These are phyloP conservation scores for Plebejus anna DNA, from an alignment of 2,888 invertebrate genomes.

Conservation along the genomic window DNA sequence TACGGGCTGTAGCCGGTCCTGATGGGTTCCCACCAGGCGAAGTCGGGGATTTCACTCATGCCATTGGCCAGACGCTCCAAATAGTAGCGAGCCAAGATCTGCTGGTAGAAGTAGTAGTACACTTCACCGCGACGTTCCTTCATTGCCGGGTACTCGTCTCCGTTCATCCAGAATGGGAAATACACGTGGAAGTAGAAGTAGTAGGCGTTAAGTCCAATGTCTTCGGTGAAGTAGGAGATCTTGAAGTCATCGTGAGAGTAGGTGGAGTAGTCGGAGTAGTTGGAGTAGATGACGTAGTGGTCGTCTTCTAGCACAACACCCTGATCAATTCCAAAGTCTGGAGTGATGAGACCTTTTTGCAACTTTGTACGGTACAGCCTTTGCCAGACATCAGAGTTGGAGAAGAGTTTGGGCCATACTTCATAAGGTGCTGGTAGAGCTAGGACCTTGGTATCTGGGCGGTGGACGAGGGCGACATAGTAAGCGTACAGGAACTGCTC, in stretches of 20 bases:
- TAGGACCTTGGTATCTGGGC: conserved; percentile 77
- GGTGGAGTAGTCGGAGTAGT: conserved; percentile 76
- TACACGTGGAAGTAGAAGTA: conserved; percentile 83
- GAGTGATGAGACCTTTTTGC: conserved; percentile 51
- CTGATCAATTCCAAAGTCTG: conserved; percentile 53
- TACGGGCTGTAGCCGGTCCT: conserved; percentile 53
- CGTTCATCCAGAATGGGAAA: conserved; percentile 82
- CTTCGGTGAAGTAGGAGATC: conserved; percentile 85
- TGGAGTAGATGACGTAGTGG: conserved; percentile 75
- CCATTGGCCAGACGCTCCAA: conserved; percentile 84
- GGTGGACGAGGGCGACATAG: conserved; percentile 80
- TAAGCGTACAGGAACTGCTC: conserved; percentile 82
- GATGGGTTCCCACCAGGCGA: conserved; percentile 82
- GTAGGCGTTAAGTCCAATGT: conserved; percentile 83
- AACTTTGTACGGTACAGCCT: conserved; percentile 66
- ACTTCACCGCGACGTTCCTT: conserved; percentile 82
- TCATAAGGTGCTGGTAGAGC: conserved; percentile 85
- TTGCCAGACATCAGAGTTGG: conserved; percentile 77
- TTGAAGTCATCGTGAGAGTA: conserved; percentile 79
- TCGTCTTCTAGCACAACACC: conserved; percentile 65
- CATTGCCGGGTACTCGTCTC: conserved; percentile 64
- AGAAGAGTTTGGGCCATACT: conserved; percentile 82
- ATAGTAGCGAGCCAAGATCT: conserved; percentile 84
- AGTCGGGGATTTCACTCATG: conserved; percentile 79
- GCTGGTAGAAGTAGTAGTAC: conserved; percentile 83